These are phyloP conservation scores for Paratilapia polleni DNA, from an alignment of 2,113 vertebrate species.

Conservation along the genomic window DNA sequence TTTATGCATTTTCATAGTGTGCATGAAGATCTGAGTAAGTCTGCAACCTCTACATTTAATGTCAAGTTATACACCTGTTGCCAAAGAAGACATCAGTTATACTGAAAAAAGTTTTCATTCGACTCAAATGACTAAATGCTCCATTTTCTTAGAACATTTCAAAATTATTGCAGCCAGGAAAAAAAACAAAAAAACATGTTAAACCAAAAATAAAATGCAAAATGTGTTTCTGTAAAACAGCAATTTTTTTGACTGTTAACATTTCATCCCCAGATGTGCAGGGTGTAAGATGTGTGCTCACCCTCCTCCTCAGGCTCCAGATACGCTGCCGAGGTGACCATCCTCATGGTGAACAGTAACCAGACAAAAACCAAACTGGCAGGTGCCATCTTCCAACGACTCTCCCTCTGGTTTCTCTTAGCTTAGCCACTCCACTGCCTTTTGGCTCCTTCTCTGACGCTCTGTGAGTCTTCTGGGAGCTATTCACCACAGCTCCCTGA, in stretches of 20 bases:
- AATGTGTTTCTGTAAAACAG: too few species aligned
- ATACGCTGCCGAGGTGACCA: conserved; percentile 49
- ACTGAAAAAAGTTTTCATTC: background rate
- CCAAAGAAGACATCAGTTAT: background rate
- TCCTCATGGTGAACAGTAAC: conserved; percentile 65
- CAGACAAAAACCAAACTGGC: conserved; percentile 57
- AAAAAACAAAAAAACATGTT: background rate
- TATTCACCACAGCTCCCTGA: conserved; percentile 55
- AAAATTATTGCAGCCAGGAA: background rate
- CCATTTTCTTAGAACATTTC: background rate
- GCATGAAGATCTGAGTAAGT: background rate
- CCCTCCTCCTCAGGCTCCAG: conserved; percentile 64
- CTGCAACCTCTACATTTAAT: background rate
- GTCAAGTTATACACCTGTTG: background rate
- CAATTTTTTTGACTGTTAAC: background rate
- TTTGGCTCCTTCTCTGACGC: conserved; percentile 40
- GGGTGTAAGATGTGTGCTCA: conserved; percentile 36
- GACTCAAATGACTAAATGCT: background rate
- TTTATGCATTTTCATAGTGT: background rate
- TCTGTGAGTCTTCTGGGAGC: conserved; percentile 52
- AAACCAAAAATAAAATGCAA: background rate
- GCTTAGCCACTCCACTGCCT: conserved; percentile 29
- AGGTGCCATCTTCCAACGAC: conserved; percentile 70
- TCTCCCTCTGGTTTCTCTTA: conserved; percentile 24
- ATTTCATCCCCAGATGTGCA: background rate